These are phyloP conservation scores for Antennarius maculatus DNA, from an alignment of 2,797 vertebrate genomes.

Conservation along the genomic window DNA sequence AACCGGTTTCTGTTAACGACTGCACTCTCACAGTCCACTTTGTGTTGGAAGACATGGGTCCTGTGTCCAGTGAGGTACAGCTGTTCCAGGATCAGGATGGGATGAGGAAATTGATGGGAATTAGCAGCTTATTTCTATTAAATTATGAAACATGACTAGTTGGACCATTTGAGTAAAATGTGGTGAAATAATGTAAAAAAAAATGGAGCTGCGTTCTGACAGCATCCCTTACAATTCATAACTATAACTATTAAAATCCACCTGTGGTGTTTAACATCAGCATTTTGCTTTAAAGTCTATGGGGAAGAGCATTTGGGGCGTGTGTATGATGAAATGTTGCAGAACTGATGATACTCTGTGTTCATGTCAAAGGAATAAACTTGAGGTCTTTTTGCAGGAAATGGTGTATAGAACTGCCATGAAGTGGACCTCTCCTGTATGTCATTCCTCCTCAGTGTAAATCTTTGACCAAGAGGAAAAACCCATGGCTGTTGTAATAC, in stretches of 20 bases:
- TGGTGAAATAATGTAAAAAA: not conserved
- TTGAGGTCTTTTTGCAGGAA: slow-evolving; percentile 44
- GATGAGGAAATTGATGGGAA: not conserved
- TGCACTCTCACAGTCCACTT: slow-evolving; percentile 8
- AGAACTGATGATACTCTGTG: too few species aligned
- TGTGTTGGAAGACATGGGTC: slow-evolving; percentile 22
- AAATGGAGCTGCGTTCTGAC: too few species aligned
- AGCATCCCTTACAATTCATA: too few species aligned
- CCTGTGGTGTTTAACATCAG: too few species aligned
- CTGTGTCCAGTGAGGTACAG: slow-evolving; percentile 51
- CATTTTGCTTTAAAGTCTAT: too few species aligned
- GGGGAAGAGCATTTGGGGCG: too few species aligned
- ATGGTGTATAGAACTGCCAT: slow-evolving; percentile 50
- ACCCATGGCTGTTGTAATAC: not conserved
- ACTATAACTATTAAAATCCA: too few species aligned
- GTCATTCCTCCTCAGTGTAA: not conserved
- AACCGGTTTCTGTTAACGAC: not conserved
- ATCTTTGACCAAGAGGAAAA: not conserved
- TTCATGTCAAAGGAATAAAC: not conserved
- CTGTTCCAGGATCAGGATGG: not conserved
- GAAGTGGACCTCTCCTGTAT: slow-evolving; percentile 61
- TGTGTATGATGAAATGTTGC: too few species aligned
- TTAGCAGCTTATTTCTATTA: too few species aligned
- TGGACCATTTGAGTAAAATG: not conserved
- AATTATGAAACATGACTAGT: too few species aligned